Evolutionary conservation across 2,113 vertebrate species (phyloP).

Genomic region (Hemicordylus capensis): DNA sequence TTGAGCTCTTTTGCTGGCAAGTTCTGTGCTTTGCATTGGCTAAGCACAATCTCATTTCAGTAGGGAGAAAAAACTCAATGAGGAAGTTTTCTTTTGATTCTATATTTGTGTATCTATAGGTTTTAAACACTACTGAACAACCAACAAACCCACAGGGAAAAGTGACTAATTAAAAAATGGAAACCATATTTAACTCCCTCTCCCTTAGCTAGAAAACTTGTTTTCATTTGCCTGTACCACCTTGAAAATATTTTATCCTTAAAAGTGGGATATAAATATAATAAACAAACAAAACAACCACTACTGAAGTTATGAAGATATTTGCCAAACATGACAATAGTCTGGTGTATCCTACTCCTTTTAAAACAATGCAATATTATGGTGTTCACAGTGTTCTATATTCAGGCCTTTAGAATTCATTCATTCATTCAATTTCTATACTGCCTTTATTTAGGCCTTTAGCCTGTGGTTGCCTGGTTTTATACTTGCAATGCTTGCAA

Average conservation of each 20-base stretch:
- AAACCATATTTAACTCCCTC: not conserved
- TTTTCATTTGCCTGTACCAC: too few relatives aligned
- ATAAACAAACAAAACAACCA: too few relatives aligned
- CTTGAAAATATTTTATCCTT: too few relatives aligned
- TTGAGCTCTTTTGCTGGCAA: not conserved
- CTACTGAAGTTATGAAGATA: not conserved
- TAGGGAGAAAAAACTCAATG: not conserved
- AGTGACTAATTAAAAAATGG: not conserved
- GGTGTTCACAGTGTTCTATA: not conserved
- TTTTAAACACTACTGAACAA: not conserved
- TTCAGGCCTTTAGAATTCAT: not conserved
- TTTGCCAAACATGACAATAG: not conserved
- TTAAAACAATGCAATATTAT: not conserved
- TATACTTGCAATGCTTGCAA: not conserved
- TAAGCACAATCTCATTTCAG: not conserved
- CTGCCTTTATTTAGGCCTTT: too few relatives aligned
- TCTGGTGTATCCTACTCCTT: not conserved
- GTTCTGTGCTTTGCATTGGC: not conserved
- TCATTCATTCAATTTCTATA: too few relatives aligned
- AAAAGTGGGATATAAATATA: too few relatives aligned
- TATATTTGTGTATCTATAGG: not conserved
- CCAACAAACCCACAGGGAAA: not conserved
- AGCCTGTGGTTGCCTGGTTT: too few relatives aligned
- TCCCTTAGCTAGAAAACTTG: not conserved
- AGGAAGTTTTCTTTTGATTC: not conserved